phyloP scores from a whole-genome alignment of 1,140 invertebrate species.

The Maniola jurtina region DNA sequence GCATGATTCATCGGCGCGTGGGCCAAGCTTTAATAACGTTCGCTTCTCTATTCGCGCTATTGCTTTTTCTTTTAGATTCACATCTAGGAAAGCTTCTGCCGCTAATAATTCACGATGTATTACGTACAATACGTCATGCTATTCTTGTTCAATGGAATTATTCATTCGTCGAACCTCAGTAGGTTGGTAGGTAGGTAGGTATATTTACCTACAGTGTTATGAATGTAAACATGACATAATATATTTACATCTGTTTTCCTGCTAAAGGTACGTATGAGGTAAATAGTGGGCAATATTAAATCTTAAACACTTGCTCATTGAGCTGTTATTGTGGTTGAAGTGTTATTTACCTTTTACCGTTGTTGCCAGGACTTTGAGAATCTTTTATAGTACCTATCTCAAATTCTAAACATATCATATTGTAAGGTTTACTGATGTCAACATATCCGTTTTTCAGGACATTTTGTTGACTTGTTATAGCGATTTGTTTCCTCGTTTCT shows the following conservation, averaged over 20 bases:
- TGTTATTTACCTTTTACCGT: slow-evolving; percentile 10
- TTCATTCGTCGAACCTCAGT: slow-evolving; percentile 1
- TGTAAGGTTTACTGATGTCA: too few species aligned
- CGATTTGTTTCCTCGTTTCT: too few species aligned
- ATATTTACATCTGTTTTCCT: slow-evolving; percentile 43
- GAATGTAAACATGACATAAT: slow-evolving; percentile 34
- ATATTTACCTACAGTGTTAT: neutral
- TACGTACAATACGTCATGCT: slow-evolving; percentile 5
- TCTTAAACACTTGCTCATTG: slow-evolving; percentile 16
- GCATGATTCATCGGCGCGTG: slow-evolving; percentile 70
- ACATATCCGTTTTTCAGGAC: too few species aligned
- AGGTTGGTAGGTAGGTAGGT: too few species aligned
- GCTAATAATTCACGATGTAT: slow-evolving; percentile 25
- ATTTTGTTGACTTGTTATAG: too few species aligned
- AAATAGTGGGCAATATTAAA: slow-evolving; percentile 23
- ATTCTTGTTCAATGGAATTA: slow-evolving; percentile 5
- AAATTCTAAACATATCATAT: too few species aligned
- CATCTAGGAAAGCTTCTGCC: slow-evolving; percentile 38
- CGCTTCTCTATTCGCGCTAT: slow-evolving; percentile 58
- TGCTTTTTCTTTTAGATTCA: slow-evolving; percentile 58
- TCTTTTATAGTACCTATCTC: too few species aligned
- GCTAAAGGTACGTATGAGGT: slow-evolving; percentile 16
- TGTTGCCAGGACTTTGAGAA: too few species aligned
- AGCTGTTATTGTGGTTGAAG: slow-evolving; percentile 11
- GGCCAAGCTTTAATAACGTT: slow-evolving; percentile 67